These are phyloP conservation scores for Trichogramma dendrolimi DNA, from an alignment of 2,888 invertebrate species.

Conservation along the genomic window DNA sequence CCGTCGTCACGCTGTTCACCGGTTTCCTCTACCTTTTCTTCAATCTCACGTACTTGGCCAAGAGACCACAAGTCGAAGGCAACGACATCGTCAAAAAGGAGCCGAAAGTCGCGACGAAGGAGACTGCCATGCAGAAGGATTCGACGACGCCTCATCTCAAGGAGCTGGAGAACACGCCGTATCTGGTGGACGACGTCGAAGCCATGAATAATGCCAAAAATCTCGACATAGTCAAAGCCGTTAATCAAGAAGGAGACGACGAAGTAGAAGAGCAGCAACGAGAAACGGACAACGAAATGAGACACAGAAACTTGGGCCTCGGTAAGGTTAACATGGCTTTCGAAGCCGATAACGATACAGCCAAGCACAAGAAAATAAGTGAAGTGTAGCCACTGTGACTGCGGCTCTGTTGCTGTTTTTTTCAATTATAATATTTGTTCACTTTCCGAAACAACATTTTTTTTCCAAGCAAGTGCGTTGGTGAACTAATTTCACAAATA, in stretches of 20 bases:
- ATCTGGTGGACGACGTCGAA: slow-evolving; percentile 32
- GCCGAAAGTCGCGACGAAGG: slow-evolving; percentile 38
- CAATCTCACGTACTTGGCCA: slow-evolving; percentile 63
- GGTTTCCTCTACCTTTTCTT: slow-evolving; percentile 67
- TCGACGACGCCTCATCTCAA: slow-evolving; percentile 15
- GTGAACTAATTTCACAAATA: too few species aligned
- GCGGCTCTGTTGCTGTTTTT: too few species aligned
- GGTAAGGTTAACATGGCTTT: slow-evolving; percentile 34
- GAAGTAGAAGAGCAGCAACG: slow-evolving; percentile 5
- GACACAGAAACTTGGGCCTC: slow-evolving; percentile 22
- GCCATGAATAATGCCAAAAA: slow-evolving; percentile 41
- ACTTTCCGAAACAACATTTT: too few species aligned
- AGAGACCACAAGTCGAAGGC: slow-evolving; percentile 55
- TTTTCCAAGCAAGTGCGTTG: too few species aligned
- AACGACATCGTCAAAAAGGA: slow-evolving; percentile 61
- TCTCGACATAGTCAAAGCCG: slow-evolving; percentile 37
- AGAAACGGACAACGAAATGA: slow-evolving; percentile 6
- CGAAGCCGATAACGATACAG: slow-evolving; percentile 28
- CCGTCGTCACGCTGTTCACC: slow-evolving; percentile 61
- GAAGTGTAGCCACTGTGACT: too few species aligned
- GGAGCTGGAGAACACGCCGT: slow-evolving; percentile 22
- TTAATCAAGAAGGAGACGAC: slow-evolving; percentile 5
- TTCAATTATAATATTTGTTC: too few species aligned
- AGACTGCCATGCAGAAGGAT: slow-evolving; percentile 24
- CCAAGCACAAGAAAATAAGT: background rate